Percentiles rank a stretch among this genome's conserved stretches.
Conservation (phyloP, 30 jellyfish, hydroid and myxozoan genomes). For the Catostylus mosaicus region DNA sequence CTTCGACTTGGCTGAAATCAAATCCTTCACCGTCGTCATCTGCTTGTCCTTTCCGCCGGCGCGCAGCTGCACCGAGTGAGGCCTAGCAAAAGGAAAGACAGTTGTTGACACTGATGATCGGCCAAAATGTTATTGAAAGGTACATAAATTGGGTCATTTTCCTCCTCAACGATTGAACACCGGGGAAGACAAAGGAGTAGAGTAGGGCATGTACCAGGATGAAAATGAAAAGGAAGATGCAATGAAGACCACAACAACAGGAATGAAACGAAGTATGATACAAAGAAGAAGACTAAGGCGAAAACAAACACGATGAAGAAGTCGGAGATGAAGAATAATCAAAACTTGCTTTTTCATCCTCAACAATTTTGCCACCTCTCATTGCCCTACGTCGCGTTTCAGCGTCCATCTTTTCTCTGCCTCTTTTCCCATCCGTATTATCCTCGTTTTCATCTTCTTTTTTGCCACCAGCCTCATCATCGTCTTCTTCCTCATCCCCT, state of each 20-base stretch:
- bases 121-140: not conserved
- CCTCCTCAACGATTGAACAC: no score
- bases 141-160: not conserved
- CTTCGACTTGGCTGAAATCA: conserved; percentile 36
- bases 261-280: no score
- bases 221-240: not conserved
- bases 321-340: no score
- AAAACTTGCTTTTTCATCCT: conserved; percentile 29
- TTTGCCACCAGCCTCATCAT: conserved; percentile 8
- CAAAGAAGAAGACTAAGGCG: no score
- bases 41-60: conserved; percentile 20
- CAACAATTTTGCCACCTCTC: conserved; percentile 51
- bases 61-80: conserved; percentile 43
- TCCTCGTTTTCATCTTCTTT: conserved; percentile 19
- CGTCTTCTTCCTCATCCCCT: conserved; percentile 42
- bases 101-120: no score
- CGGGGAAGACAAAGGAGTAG: no score
- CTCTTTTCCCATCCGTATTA: conserved; percentile 38
- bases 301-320: no score
- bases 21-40: conserved; percentile 38
- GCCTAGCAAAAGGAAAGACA: not conserved
- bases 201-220: no score
- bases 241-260: no score
- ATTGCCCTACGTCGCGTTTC: conserved; percentile 57
- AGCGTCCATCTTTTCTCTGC: conserved; percentile 39